Evolutionary conservation across 2,113 vertebrate species (phyloP), one percentile per base, ranked within the genome.

Genomic region (Cathartes aura): DNA sequence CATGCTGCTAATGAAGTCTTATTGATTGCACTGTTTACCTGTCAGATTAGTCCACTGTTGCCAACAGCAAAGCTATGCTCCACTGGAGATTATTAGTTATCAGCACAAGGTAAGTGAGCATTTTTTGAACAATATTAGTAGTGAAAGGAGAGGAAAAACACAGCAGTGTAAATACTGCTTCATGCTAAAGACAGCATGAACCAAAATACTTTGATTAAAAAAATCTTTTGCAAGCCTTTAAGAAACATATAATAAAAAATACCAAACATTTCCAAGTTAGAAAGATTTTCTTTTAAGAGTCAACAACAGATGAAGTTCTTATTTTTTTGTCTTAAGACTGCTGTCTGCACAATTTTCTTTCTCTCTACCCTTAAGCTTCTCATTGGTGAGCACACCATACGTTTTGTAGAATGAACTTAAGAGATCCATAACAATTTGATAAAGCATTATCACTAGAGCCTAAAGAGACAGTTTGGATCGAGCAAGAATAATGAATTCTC

Each of bases 1-100:
- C 32, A 40, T 42, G 15, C 48, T 95, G 48, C 90, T 92, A 93
- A 92, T 50, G 79, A 96, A 94, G 32, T 71, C 81, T 82, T 90
- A 90, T 55, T 92, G 76, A 96, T 84, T 34, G 20, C 42, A 87
- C n/a, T 67, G 42, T 50, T 82, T 59, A 76, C 55, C 68, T 88
- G 34, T 93, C 62, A 76, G 63, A 70, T 83, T 66, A 87, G 59
- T 55, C 40, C 67, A 52, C 40, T 90, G 55, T 89, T 95, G 50
- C 75, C 56, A 89, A 20, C 15, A 90, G 62, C 47, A 90, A 83
- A 93, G 36, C 24, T 60, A 14, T 86, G 8, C 50, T 89, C 16
- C n/a, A 10, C n/a, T 60, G 58, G 10, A 72, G 27, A 20, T 70
- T 67, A 63, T 78, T 71, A 64, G 53, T 72, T 87, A 90, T 19